A percentile compares a stretch with the other conserved stretches of the same genome.
phyloP scores from a whole-genome alignment of 2,888 invertebrate genomes.

The Miltochrista miniata region DNA sequence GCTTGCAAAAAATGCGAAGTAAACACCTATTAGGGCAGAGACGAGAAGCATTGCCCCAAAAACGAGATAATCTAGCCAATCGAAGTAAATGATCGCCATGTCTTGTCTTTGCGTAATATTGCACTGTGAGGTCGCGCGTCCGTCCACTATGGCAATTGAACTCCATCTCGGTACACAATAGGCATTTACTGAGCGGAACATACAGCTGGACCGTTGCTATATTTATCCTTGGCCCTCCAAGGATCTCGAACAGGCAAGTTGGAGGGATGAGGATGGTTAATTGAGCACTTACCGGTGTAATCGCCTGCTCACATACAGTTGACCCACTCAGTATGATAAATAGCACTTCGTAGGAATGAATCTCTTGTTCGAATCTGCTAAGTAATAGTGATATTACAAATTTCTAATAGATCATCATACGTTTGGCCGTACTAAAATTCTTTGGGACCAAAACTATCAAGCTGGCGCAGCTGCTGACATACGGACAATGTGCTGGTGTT shows the following conservation, averaged over 20 bases:
- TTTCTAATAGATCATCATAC: background rate
- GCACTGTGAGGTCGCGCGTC: constrained; percentile 50
- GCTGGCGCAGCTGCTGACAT: too few relatives aligned
- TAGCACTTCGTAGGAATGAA: constrained; percentile 5
- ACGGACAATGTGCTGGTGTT: too few relatives aligned
- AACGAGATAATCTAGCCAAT: constrained; percentile 86
- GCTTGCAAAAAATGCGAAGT: constrained; percentile 87
- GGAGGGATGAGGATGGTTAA: constrained; percentile 67
- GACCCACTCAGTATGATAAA: constrained; percentile 25
- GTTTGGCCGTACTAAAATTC: background rate
- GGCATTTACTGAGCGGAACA: constrained; percentile 63
- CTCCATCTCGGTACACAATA: constrained; percentile 64
- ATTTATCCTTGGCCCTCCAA: constrained; percentile 63
- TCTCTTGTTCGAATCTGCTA: background rate
- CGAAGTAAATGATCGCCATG: constrained; percentile 80
- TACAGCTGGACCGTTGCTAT: constrained; percentile 58
- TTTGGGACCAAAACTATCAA: too few relatives aligned
- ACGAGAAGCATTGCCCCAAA: constrained; percentile 86
- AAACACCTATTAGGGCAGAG: constrained; percentile 87
- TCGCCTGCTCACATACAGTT: constrained; percentile 25
- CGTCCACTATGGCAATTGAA: constrained; percentile 56
- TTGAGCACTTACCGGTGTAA: constrained; percentile 63
- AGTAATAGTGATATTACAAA: background rate
- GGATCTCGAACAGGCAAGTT: constrained; percentile 61
- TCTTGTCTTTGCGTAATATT: constrained; percentile 29